phyloP scores from a whole-genome alignment of 2,113 vertebrate species.

The Oncorhynchus kisutch region DNA sequence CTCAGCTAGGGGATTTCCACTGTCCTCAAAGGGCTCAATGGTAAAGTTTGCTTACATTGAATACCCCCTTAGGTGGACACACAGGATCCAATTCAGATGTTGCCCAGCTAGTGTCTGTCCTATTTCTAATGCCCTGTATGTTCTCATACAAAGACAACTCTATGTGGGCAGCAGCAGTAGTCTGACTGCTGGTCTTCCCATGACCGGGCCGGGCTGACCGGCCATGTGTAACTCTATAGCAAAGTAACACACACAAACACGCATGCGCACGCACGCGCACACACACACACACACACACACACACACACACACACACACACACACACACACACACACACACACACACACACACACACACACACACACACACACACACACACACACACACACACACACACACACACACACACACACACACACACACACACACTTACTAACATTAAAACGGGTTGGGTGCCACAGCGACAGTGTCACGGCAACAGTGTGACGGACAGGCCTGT shows the following conservation, averaged over 20 bases:
- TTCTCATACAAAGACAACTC: constrained; percentile 51
- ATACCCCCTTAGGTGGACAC: background rate
- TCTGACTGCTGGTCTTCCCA: constrained; percentile 55
- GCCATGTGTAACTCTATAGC: constrained; percentile 51
- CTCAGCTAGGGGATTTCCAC: too few species aligned
- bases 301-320: constrained; percentile 16
- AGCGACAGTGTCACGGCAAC: constrained; percentile 34
- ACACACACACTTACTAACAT: too few species aligned
- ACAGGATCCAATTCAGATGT: background rate
- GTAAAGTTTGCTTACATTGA: background rate
- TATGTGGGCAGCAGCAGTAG: too few species aligned
- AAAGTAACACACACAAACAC: constrained; percentile 30
- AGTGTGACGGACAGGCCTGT: constrained; percentile 41
- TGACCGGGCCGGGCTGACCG: constrained; percentile 41
- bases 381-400: too few species aligned
- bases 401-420: constrained; percentile 18
- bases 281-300: too few species aligned
- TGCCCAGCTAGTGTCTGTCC: constrained; percentile 33
- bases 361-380: too few species aligned
- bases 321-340: constrained; percentile 11
- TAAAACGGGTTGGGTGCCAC: too few species aligned
- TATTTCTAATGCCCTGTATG: constrained; percentile 21
- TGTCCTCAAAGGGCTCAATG: too few species aligned
- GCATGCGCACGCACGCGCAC: constrained; percentile 16
- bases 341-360: constrained; percentile 24